These are phyloP conservation scores for Clarias batrachus DNA, from an alignment of 2,113 vertebrate species.

Conservation along the genomic window DNA sequence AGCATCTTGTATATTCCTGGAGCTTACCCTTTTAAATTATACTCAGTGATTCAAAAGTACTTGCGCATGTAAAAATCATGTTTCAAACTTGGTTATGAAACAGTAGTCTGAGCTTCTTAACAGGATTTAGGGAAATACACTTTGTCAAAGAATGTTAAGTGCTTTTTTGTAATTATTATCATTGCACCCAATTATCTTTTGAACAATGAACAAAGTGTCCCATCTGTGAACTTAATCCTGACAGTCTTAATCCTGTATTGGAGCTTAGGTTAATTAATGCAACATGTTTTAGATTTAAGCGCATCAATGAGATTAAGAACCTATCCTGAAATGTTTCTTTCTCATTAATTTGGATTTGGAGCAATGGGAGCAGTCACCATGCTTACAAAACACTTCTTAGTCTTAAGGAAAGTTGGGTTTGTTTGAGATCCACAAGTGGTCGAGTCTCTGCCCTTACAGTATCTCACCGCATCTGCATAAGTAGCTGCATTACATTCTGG, in stretches of 20 bases:
- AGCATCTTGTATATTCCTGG: no score
- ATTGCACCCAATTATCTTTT: constrained; percentile 30
- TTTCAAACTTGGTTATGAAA: not conserved
- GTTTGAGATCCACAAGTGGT: not conserved
- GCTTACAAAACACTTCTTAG: not conserved
- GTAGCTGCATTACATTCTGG: not conserved
- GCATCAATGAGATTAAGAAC: not conserved
- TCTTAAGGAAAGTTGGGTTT: not conserved
- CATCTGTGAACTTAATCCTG: not conserved
- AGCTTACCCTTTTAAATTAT: not conserved
- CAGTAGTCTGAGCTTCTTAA: not conserved
- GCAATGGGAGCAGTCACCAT: not conserved
- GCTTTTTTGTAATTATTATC: constrained; percentile 25
- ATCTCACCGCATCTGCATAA: not conserved
- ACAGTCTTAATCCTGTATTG: constrained; percentile 11
- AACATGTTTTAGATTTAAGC: not conserved
- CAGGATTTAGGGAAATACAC: not conserved
- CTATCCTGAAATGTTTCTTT: not conserved
- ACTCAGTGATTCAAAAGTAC: not conserved
- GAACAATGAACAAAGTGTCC: constrained; percentile 30
- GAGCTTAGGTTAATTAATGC: not conserved
- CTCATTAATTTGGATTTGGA: not conserved
- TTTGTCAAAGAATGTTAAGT: not conserved
- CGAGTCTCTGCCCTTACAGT: not conserved
- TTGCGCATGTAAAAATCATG: not conserved